Evolutionary conservation across 1,140 invertebrate genomes (phyloP).

Genomic region (Aethina tumida): DNA sequence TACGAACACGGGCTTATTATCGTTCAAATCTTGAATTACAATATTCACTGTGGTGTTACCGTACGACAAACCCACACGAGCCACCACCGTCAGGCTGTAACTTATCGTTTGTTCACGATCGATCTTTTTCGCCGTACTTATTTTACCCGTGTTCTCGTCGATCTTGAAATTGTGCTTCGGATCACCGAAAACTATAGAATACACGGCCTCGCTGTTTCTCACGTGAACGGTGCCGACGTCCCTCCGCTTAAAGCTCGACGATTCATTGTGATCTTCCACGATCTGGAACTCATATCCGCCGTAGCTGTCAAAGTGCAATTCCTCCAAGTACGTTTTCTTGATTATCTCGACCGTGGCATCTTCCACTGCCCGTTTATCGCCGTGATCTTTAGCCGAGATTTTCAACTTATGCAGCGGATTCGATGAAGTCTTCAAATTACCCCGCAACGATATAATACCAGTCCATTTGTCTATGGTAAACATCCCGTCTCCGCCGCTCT

Average conservation of each 20-base stretch:
- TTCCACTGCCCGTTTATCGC: constrained; percentile 55
- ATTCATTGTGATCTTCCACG: constrained; percentile 63
- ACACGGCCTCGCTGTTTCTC: constrained; percentile 47
- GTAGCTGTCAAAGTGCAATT: constrained; percentile 60
- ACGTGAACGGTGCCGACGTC: constrained; percentile 70
- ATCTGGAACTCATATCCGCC: constrained; percentile 73
- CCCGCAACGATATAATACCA: constrained; percentile 60
- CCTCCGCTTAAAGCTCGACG: constrained; percentile 43
- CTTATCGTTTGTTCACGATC: constrained; percentile 72
- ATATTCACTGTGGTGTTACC: constrained; percentile 69
- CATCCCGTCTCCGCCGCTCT: constrained; percentile 64
- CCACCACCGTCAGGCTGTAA: constrained; percentile 71
- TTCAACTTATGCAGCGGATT: constrained; percentile 61
- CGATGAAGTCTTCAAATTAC: constrained; percentile 47
- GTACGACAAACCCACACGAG: constrained; percentile 54
- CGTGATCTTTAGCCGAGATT: constrained; percentile 69
- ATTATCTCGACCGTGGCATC: constrained; percentile 76
- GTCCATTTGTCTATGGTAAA: constrained; percentile 69
- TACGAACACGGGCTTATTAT: constrained; percentile 78
- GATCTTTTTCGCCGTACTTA: constrained; percentile 67
- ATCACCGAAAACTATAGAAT: constrained; percentile 78
- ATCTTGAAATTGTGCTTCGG: constrained; percentile 67
- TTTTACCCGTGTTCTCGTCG: constrained; percentile 64
- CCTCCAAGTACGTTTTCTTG: constrained; percentile 56
- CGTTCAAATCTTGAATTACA: constrained; percentile 81